A percentile compares a stretch with the other conserved stretches of the same genome.
Evolutionary conservation across 2,113 vertebrate genomes (phyloP).

Genomic region (Otocyon megalotis): DNA sequence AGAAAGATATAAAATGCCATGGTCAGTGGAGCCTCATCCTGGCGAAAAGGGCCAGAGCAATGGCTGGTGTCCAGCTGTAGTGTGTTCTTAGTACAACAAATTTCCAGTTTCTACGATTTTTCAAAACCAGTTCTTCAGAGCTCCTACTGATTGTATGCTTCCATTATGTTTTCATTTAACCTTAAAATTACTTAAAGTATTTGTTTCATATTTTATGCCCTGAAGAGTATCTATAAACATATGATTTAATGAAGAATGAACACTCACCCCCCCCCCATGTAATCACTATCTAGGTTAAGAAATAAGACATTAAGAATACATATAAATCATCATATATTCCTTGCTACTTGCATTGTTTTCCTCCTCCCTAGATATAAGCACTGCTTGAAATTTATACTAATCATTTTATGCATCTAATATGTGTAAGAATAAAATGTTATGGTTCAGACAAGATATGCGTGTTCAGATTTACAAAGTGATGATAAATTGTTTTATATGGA

Average conservation of each 20-base stretch:
- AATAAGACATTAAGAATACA: not conserved
- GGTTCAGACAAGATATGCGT: not conserved
- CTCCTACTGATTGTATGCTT: not conserved
- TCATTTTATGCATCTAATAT: not conserved
- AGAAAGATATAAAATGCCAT: not conserved
- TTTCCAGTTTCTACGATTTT: not conserved
- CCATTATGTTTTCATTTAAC: not conserved
- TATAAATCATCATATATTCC: not conserved
- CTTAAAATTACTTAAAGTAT: not conserved
- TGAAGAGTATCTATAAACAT: not conserved
- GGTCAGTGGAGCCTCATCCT: not conserved
- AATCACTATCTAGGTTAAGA: not conserved
- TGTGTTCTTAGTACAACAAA: not conserved
- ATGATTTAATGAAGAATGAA: not conserved
- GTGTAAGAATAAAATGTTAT: not conserved
- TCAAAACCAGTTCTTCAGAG: not conserved
- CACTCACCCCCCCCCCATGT: not conserved
- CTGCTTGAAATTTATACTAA: not conserved
- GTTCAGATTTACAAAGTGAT: not conserved
- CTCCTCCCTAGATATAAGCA: not conserved
- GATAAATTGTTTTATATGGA: not conserved
- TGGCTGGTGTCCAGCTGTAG: no score
- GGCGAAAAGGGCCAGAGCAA: accelerated
- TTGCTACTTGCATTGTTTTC: not conserved
- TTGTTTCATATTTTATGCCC: not conserved